phyloP scores from a whole-genome alignment of 2,888 invertebrate genomes.

The Bimastos eiseni region DNA sequence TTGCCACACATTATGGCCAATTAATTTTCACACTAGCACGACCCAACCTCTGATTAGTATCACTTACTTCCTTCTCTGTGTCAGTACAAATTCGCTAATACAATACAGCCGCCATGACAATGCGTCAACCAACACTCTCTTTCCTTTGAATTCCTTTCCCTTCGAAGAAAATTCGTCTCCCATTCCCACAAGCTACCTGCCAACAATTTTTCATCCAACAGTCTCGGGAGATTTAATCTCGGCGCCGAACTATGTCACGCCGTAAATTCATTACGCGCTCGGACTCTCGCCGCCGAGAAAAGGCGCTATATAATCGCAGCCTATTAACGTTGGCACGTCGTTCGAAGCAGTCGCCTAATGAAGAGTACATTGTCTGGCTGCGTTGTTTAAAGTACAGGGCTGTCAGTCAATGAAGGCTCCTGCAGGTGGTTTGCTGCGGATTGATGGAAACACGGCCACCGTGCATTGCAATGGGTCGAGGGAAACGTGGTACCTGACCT shows the following conservation, averaged over 20 bases:
- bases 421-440: neutral
- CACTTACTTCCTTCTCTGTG: too few relatives aligned
- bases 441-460: constrained; percentile 15
- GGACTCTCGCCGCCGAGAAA: neutral
- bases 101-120: too few relatives aligned
- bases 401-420: constrained; percentile 18
- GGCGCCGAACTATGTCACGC: neutral
- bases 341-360: neutral
- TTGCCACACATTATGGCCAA: too few relatives aligned
- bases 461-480: constrained; percentile 28
- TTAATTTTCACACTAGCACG: too few relatives aligned
- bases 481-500: constrained; percentile 32
- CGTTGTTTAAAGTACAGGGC: neutral
- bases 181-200: neutral
- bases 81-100: too few relatives aligned
- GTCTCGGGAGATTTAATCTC: neutral
- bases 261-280: neutral
- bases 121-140: neutral
- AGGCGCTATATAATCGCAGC: neutral
- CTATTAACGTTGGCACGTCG: neutral
- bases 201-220: neutral
- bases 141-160: neutral
- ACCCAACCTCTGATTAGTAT: too few relatives aligned
- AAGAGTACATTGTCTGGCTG: neutral
- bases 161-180: too few relatives aligned